Evolutionary conservation across 2,113 vertebrate genomes (phyloP).

Genomic region (Mirounga angustirostris): DNA sequence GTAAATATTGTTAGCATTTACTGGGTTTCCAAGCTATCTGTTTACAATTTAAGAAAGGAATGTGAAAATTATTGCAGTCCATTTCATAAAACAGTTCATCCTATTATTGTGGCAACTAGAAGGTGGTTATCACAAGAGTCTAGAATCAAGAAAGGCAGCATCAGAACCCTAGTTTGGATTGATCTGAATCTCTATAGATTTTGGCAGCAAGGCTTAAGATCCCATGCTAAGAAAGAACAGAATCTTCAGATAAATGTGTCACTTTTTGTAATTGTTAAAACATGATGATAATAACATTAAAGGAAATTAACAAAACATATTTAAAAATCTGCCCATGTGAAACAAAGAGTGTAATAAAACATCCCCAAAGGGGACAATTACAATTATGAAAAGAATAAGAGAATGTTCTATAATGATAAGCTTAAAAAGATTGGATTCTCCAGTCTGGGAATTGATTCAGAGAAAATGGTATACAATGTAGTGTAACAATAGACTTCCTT

Average conservation of each 20-base stretch:
- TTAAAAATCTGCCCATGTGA: constrained; percentile 54
- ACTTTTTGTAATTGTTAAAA: constrained; percentile 40
- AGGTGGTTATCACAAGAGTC: not conserved
- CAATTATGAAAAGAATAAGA: not conserved
- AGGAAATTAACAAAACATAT: constrained; percentile 14
- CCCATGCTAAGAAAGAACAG: constrained; percentile 21
- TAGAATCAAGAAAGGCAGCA: not conserved
- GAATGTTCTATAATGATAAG: not conserved
- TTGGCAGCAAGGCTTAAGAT: not conserved
- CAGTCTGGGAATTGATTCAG: not conserved
- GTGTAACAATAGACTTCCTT: constrained; percentile 5
- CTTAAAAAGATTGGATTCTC: constrained; percentile 16
- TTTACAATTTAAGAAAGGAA: constrained; percentile 14
- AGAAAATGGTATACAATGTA: not conserved
- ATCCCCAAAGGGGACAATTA: not conserved
- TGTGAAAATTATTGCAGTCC: constrained; percentile 48
- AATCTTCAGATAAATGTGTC: constrained; percentile 47
- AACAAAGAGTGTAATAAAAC: constrained; percentile 49
- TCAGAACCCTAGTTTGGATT: not conserved
- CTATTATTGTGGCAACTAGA: not conserved
- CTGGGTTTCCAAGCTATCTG: not conserved
- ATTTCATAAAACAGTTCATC: not conserved
- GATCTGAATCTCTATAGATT: not conserved
- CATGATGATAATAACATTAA: not conserved
- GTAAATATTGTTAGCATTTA: constrained; percentile 48